Percentiles rank a stretch among this genome's conserved stretches.
phyloP scores from a whole-genome alignment of 1,140 invertebrate species.

The Yoshiicerus persimilis region DNA sequence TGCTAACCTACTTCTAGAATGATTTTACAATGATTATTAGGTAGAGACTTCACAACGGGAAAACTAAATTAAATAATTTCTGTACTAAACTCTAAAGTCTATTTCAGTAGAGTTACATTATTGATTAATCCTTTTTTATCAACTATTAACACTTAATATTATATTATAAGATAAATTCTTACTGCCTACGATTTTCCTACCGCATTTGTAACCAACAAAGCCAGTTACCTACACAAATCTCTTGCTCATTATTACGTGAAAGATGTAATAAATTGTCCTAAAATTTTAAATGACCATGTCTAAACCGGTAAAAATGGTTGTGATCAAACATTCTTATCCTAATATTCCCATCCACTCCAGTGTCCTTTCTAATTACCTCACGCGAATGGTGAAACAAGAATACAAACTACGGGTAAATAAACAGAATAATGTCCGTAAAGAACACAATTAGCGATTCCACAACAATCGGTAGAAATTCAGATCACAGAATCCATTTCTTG shows the following conservation, averaged over 20 bases:
- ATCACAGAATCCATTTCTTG: slow-evolving; percentile 11
- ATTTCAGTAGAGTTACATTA: no score
- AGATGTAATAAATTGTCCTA: not conserved
- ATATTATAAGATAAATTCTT: not conserved
- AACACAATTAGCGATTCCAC: slow-evolving; percentile 4
- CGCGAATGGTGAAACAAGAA: not conserved
- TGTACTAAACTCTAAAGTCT: no score
- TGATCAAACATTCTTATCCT: not conserved
- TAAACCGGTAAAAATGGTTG: not conserved
- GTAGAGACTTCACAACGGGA: not conserved
- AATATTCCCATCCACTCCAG: not conserved
- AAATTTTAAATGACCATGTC: not conserved
- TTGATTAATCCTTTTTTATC: not conserved
- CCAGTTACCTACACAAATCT: not conserved
- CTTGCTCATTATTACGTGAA: no score
- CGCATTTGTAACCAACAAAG: not conserved
- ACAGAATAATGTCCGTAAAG: not conserved
- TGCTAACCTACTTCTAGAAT: not conserved
- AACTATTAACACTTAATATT: not conserved
- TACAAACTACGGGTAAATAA: not conserved
- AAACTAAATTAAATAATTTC: not conserved
- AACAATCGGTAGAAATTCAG: not conserved
- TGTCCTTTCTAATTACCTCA: not conserved
- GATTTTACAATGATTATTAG: not conserved
- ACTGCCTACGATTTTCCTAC: not conserved